These are phyloP conservation scores for Lipotes vexillifer DNA, from an alignment of 2,113 vertebrate species.

Conservation along the genomic window DNA sequence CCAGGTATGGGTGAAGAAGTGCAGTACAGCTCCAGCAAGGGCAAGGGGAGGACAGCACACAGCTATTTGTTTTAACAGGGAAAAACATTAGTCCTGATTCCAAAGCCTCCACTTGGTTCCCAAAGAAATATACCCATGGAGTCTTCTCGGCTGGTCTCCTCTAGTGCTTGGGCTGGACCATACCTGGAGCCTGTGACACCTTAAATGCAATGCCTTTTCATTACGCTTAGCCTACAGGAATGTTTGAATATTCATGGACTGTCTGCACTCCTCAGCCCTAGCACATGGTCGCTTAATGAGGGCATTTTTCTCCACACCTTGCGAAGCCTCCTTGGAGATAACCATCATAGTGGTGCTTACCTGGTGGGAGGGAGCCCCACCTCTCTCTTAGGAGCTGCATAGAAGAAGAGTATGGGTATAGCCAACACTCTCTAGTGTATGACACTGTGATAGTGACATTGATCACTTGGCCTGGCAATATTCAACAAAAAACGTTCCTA, in stretches of 20 bases:
- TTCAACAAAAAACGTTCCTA: background rate
- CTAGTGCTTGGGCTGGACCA: background rate
- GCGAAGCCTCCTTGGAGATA: background rate
- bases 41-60: background rate
- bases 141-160: background rate
- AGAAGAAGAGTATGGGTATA: background rate
- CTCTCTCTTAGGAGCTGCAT: background rate
- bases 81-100: background rate
- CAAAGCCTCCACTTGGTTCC: background rate
- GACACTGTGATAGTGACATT: background rate
- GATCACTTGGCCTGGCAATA: background rate
- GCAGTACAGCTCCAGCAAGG: background rate
- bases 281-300: rapidly evolving
- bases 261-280: too few relatives aligned
- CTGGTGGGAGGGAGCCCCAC: background rate
- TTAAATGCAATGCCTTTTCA: background rate
- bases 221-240: background rate
- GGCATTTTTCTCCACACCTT: too few relatives aligned
- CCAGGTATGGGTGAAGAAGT: background rate
- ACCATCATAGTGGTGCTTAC: too few relatives aligned
- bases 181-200: background rate
- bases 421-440: background rate
- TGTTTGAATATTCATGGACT: background rate
- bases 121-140: background rate
- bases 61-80: background rate